Base-by-base conservation (phyloP, 2,888 invertebrate genomes). In the Pristionchus japonicus region DNA sequence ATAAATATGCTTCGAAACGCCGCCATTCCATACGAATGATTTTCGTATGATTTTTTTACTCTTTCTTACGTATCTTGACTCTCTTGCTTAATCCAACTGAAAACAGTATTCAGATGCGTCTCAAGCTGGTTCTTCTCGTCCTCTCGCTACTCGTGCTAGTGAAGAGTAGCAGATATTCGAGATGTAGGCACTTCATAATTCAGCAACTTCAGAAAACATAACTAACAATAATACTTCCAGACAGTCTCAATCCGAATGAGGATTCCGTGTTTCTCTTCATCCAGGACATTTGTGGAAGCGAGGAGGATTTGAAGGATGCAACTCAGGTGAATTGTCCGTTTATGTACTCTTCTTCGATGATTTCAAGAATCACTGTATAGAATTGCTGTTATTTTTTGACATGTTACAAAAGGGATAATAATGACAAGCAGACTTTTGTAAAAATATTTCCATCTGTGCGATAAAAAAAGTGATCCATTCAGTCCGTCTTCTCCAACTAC, bases 221-320 rank as follows among this genome's bases (percentile, higher is more conserved):
- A 3, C 52, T 52, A 52, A 52, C 52, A 52, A 4, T 52, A 17
- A 3, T 17, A n/a, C n/a, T 52, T 52, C 52, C 52, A 52, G 52
- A 20, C 1, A 20, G 23, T 52, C 52, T 1, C 0, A n/a, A 23
- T 57, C 3, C 23, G n/a, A 57, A 57, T 3, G 57, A 57, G 23
- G n/a, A 57, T n/a, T 23, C 57, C 4, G 57, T 57, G 6, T 67
- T 86, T 47, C 23, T 86, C 43, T 67, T 86, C 67, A 47, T 86
- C 0, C 85, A 86, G 34, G 85, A 86, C 43, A 34, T 86, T 23
- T 86, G 85, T 43, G 85, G 85, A 40, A 27, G 13, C 27, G 31
- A 86, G 15, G 47, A 27, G 0, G 0, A 13, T 1, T 40, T 74
- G 1, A 74, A 40, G 70, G 70, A 74, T 9, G 7, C 34, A 0